phyloP scores from a whole-genome alignment of 2,888 invertebrate species.

The Leptopilina myrica region DNA sequence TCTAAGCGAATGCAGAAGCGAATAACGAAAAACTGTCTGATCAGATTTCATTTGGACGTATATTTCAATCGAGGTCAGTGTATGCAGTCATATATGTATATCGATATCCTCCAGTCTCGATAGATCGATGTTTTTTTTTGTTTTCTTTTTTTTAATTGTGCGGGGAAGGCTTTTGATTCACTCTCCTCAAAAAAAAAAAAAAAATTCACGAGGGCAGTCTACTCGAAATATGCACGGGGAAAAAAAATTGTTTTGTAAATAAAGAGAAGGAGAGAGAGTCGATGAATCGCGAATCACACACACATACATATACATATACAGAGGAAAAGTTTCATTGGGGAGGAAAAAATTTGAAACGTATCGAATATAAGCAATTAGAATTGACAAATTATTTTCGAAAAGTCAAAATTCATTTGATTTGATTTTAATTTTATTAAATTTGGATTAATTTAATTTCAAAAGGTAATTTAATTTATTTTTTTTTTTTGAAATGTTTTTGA shows the following conservation, averaged over 20 bases:
- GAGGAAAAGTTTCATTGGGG: too few relatives aligned
- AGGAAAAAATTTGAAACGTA: too few relatives aligned
- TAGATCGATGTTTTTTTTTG: constrained; percentile 15
- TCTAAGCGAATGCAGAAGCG: constrained; percentile 41
- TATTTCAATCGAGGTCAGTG: constrained; percentile 61
- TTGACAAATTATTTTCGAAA: too few relatives aligned
- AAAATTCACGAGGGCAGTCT: background rate
- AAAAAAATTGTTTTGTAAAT: constrained; percentile 31
- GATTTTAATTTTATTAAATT: too few relatives aligned
- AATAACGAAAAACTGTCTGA: constrained; percentile 56
- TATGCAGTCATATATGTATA: constrained; percentile 40
- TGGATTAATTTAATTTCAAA: too few relatives aligned
- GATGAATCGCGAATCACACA: constrained; percentile 13
- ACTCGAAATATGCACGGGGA: constrained; percentile 27
- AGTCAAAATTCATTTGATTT: too few relatives aligned
- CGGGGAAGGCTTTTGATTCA: background rate
- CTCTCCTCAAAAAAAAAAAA: background rate
- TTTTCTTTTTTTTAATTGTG: background rate
- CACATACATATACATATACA: too few relatives aligned
- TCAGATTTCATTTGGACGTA: constrained; percentile 63
- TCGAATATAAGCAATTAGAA: too few relatives aligned
- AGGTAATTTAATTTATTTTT: too few relatives aligned
- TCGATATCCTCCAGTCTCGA: constrained; percentile 49
- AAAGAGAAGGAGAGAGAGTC: constrained; percentile 29
- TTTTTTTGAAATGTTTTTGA: too few relatives aligned